Base-by-base conservation (phyloP, 2,888 invertebrate species). In the Encarsia formosa region DNA sequence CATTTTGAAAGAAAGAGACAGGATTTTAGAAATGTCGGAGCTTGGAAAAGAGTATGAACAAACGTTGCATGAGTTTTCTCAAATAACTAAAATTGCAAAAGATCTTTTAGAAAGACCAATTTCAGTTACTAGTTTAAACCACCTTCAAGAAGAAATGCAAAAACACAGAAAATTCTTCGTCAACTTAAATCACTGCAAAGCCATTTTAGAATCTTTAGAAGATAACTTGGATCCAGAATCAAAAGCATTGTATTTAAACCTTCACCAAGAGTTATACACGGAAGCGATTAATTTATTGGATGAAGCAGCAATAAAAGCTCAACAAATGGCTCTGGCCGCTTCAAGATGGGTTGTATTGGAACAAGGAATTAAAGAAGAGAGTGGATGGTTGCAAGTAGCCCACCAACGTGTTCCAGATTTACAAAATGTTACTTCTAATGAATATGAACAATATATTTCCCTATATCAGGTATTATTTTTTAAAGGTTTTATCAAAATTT, bases 91-190 rank as follows among this genome's bases (percentile, higher is more conserved):
- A 45, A 81, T 91, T 5, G 91, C 92, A 1, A 89, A 91, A 70
- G 85, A 86, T 35, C 75, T 91, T 31, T 80, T 92, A 6, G 86
- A 88, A 59, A 86, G 86, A 60, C 85, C 87, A 37, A 84, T 91
- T 26, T 82, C 83, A 6, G 88, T 90, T 1, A 82, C 80, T 31
- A 84, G 85, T 61, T 76, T 91, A 55, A 85, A 87, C 62, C 88
- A 91, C 63, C 75, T 92, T n/a, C 88, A 89, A 65, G 88, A 90
- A 65, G 91, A 91, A 76, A 88, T 92, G 76, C 91, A 91, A 65
- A 91, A 89, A 67, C 90, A 91, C 65, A 80, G 91, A 32, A 90
- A 88, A 66, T 91, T 92, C 78, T 92, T 92, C 67, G 88, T 90
- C 0, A 91, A 91, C 62, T 74, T 93, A 8, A 91, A 90, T 64